Evolutionary conservation across 2,797 vertebrate species (phyloP), one percentile per base, ranked within the genome.

Genomic region (Mus spretus): DNA sequence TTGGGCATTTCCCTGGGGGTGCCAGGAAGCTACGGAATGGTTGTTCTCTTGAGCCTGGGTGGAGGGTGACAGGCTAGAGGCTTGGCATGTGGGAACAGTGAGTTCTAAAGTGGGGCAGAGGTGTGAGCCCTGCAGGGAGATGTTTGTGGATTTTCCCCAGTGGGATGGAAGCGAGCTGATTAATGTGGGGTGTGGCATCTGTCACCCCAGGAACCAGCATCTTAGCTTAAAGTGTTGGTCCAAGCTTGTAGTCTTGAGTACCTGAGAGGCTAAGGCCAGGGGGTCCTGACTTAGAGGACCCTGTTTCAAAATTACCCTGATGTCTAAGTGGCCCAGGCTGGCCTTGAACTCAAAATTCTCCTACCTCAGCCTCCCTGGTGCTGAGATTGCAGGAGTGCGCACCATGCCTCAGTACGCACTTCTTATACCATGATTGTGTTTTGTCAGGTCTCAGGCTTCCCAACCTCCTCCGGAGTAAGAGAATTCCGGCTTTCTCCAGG

Each of bases 131-230:
- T 37, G 2, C 67, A 44, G 67, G 37, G 50, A 61, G 44, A 79
- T 72, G 24, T 34, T 74, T 90, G 44, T 83, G 70, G 70, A 12
- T 14, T 92, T 95, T 92, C 79, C 85, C 40, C 44, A n/a, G 0
- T 82, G 90, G 96, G 55, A 72, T 57, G 84, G 83, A 80, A n/a
- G 53, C 40, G 14, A n/a, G 0, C 34, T 80, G 67, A 11, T 31
- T 92, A 50, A 50, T 75, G 9, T 85, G 93, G 61, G 70, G 24
- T 67, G 31, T 22, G 37, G 82, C 31, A 55, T 89, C 77, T 12
- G 47, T 93, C 40, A 61, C 78, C 47, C n/a, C 74, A 37, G 75
- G 94, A 96, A 85, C 55, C 55, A 79, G 13, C 34, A 40, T 17
- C 17, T 88, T 67, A n/a, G 87, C 72, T 37, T 26, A 44, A 31